Base-by-base conservation (phyloP, 2,888 invertebrate species). In the Chromoteleia sp. region DNA sequence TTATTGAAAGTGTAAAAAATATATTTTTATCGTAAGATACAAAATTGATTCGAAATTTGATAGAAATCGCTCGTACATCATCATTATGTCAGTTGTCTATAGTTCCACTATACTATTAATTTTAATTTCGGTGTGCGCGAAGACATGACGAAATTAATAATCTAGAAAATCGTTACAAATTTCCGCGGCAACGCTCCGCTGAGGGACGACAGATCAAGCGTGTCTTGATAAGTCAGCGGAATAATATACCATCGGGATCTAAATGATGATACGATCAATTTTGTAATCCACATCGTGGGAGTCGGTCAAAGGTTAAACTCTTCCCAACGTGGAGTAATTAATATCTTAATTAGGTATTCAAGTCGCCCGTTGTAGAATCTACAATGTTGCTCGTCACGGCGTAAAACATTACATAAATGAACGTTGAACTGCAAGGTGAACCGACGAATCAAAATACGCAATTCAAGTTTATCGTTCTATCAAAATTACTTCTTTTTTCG, bases 271-370 rank as follows among this genome's bases (percentile, higher is more conserved):
- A 88, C 86, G 88, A 88, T 87, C 86, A 87, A 87, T 88, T 87
- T 88, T 85, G 84, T 87, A 87, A 87, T 86, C 86, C 82, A 84
- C 88, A 86, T 88, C 88, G 88, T 87, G 88, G 88, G 88, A 88
- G 88, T 87, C 88, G 88, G 87, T 87, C 86, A 86, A 85, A 86
- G 87, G 87, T 87, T 86, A 87, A 86, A 78, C 81, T 86, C 84
- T 73, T 83, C 84, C 83, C 84, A 83, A 77, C 75, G 83, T 50
- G 74, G 78, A 84, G 87, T 88, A 89, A 89, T 89, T 89, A 89
- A 89, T 88, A 87, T 88, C 89, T 89, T 89, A 89, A 89, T 89
- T 89, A 89, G 88, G 88, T 87, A 89, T 89, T 89, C 89, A 89
- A 85, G 84, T 83, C 61, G 83, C 73, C 80, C 81, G 78, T 79